Base-by-base conservation (phyloP, 2,797 vertebrate species). In the Bucorvus abyssinicus region DNA sequence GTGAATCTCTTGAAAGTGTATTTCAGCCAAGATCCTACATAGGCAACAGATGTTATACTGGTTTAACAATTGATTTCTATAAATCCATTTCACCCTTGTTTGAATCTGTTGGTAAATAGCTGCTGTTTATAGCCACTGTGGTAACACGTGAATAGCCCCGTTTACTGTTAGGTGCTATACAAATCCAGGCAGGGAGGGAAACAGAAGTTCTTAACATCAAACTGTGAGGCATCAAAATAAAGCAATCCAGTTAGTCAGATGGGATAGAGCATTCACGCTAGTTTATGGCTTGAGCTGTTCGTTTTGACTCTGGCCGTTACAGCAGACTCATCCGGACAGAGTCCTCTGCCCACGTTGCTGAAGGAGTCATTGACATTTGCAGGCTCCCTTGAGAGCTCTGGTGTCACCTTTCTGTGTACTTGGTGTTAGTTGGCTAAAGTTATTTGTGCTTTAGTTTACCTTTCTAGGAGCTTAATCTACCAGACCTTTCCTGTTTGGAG, bases 271-370 rank as follows among this genome's bases (percentile, higher is more conserved):
- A 9, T 32, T 53, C 15, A 6, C 0, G 1, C 14, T 21, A 27
- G 23, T 56, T 93, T 19, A 0, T 15, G 79, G n/a, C 42, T 56
- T 1, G 36, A 59, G 64, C 50, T 47, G 60, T 56, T 84, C 0
- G 0, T 13, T 77, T 29, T 1, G 3, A 5, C 10, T 55, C 5
- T 4, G 6, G 12, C 26, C 40, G 1, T 29, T 26, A 4, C 52
- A 27, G 27, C 1, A 0, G 45, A 40, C 45, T 3, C 36, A 3
- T 1, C 22, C 0, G 2, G 26, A 5, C 42, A 68, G 59, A 77
- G 2, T 47, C 30, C 47, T 69, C 45, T 86, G 85, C 69, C 61
- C 57, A 19, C 1, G 0, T 32, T 29, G 83, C 59, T 47, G 79
- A 36, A 56, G 56, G 45, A n/a, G 61, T 15, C 44, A 3, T 32